Percentiles rank a stretch among this genome's conserved stretches.
These are phyloP conservation scores for Cerastoderma edule DNA, from an alignment of 2,888 invertebrate genomes.

Conservation along the genomic window DNA sequence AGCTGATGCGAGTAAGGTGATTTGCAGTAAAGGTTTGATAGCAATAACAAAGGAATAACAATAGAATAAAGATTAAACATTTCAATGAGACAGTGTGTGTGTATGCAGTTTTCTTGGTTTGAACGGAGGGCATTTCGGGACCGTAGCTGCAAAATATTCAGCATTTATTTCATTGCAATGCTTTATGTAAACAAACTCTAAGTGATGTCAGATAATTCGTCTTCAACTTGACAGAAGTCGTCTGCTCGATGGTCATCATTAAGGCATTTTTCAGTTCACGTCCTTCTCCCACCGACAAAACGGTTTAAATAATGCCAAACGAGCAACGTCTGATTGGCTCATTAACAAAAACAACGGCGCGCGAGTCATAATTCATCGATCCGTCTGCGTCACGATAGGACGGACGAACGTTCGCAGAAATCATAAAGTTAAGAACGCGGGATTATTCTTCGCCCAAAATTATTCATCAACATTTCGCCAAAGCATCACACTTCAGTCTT, in stretches of 20 bases:
- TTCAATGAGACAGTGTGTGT: too few relatives aligned
- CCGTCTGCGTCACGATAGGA: slow-evolving; percentile 14
- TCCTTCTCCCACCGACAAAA: slow-evolving; percentile 11
- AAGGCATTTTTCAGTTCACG: slow-evolving; percentile 14
- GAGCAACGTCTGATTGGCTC: slow-evolving; percentile 25
- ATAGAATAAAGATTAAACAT: too few relatives aligned
- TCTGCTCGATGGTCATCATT: slow-evolving; percentile 19
- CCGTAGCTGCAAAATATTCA: too few relatives aligned
- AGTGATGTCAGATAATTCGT: slow-evolving; percentile 18
- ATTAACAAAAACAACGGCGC: slow-evolving; percentile 22
- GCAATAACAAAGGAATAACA: too few relatives aligned
- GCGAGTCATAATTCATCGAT: slow-evolving; percentile 1
- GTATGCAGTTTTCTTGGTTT: too few relatives aligned
- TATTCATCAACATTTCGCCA: slow-evolving; percentile 21
- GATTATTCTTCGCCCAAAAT: not conserved
- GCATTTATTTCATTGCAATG: too few relatives aligned
- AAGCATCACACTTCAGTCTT: slow-evolving; percentile 9
- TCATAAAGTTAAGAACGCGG: slow-evolving; percentile 5
- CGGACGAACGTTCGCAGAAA: slow-evolving; percentile 7
- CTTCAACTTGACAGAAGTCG: slow-evolving; percentile 22
- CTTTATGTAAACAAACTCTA: slow-evolving; percentile 18
- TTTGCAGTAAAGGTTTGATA: too few relatives aligned
- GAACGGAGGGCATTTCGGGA: too few relatives aligned
- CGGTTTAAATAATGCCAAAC: slow-evolving; percentile 21
- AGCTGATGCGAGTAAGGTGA: too few relatives aligned